Evolutionary conservation across 2,113 vertebrate genomes (phyloP).

Genomic region (Saccopteryx leptura): DNA sequence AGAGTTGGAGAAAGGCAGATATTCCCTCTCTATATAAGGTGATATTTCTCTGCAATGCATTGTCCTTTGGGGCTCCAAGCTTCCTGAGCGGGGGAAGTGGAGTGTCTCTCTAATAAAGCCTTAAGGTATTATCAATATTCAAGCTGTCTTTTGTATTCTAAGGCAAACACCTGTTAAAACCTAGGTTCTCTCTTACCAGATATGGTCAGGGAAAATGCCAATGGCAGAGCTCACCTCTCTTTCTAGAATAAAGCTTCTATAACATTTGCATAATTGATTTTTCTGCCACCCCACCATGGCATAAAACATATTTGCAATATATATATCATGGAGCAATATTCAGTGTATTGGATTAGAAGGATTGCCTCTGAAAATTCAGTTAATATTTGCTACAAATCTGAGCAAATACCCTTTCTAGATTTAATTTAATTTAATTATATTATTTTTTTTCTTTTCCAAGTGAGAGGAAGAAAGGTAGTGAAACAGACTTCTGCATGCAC

Average conservation of each 20-base stretch:
- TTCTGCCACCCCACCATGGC: background rate
- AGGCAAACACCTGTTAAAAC: background rate
- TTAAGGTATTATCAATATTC: background rate
- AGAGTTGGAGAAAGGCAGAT: background rate
- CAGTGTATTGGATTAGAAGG: background rate
- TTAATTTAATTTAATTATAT: background rate
- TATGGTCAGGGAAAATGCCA: background rate
- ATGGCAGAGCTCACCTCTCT: background rate
- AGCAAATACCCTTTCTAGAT: background rate
- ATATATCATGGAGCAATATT: constrained; percentile 29
- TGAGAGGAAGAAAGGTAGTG: no score
- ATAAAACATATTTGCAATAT: background rate
- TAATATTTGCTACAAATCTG: background rate
- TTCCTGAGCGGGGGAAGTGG: background rate
- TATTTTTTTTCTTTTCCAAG: no score
- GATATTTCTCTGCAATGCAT: background rate
- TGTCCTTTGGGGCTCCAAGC: background rate
- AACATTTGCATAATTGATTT: constrained; percentile 25
- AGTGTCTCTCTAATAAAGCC: background rate
- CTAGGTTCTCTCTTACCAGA: background rate
- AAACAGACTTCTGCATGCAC: no score
- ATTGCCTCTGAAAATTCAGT: background rate
- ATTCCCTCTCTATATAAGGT: background rate
- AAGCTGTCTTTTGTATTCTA: background rate
- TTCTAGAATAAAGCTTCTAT: background rate